Conservation (phyloP, 2,113 vertebrate genomes). For the Elaphurus davidianus region DNA sequence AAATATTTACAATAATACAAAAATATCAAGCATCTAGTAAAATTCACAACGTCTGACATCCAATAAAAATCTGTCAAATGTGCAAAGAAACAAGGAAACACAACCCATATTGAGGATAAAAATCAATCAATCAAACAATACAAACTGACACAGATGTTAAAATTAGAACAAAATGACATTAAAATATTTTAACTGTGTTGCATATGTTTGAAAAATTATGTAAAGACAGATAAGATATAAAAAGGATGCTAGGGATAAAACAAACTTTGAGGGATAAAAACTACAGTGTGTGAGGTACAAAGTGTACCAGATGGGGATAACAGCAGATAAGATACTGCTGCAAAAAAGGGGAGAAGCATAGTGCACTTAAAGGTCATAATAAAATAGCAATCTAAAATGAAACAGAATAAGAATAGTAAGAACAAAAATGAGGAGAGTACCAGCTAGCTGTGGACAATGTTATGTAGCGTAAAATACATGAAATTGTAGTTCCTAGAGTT, state of each 20-base stretch:
- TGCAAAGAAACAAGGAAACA: neutral
- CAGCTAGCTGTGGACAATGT: neutral
- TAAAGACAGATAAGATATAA: neutral
- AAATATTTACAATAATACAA: neutral
- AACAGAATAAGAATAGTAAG: neutral
- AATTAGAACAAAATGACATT: neutral
- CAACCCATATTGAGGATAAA: neutral
- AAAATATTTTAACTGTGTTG: neutral
- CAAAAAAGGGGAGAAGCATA: neutral
- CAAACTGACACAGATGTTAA: neutral
- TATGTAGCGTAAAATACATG: neutral
- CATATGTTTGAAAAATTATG: neutral
- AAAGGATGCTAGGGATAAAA: neutral
- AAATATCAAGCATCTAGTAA: neutral
- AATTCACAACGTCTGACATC: neutral
- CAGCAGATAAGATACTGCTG: neutral
- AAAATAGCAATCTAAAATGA: neutral
- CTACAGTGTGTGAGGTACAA: neutral
- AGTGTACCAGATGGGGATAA: neutral
- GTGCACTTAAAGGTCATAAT: neutral
- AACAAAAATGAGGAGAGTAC: neutral
- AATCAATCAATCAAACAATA: neutral
- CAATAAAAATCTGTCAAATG: neutral
- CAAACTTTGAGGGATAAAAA: neutral
- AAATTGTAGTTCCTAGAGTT: neutral